These are phyloP conservation scores for Planococcus citri DNA, from an alignment of 1,140 invertebrate species.

Conservation along the genomic window DNA sequence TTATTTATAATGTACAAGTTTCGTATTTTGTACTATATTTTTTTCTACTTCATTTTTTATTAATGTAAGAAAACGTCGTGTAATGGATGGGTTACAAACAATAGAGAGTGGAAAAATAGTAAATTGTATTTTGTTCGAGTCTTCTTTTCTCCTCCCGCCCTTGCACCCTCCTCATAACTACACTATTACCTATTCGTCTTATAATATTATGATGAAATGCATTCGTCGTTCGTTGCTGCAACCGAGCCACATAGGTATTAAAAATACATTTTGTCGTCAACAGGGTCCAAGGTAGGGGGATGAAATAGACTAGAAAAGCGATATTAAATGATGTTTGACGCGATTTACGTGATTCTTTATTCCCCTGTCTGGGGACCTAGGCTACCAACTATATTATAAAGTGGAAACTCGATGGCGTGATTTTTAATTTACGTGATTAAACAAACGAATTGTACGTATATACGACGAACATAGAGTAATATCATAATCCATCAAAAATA, in stretches of 20 bases:
- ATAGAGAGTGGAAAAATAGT: neutral
- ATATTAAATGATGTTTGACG: neutral
- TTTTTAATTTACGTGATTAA: no score
- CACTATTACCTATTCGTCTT: no score
- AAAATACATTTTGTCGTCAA: neutral
- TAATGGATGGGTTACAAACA: slow-evolving; percentile 16
- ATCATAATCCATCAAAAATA: neutral
- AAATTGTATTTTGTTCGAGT: neutral
- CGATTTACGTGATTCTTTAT: no score
- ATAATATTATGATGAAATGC: no score
- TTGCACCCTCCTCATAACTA: no score
- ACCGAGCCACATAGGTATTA: neutral
- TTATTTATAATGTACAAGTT: slow-evolving; percentile 12
- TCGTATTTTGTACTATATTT: neutral
- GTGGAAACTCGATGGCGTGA: no score
- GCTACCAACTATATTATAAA: no score
- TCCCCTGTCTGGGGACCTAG: no score
- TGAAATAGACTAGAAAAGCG: no score
- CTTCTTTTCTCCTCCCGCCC: neutral
- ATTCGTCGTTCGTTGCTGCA: neutral
- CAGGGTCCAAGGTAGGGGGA: neutral
- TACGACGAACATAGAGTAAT: neutral
- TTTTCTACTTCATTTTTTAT: neutral
- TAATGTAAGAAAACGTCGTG: neutral
- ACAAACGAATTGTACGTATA: no score